Evolutionary conservation across 1,140 invertebrate species (phyloP).

Genomic region (Lepidurus couesii): DNA sequence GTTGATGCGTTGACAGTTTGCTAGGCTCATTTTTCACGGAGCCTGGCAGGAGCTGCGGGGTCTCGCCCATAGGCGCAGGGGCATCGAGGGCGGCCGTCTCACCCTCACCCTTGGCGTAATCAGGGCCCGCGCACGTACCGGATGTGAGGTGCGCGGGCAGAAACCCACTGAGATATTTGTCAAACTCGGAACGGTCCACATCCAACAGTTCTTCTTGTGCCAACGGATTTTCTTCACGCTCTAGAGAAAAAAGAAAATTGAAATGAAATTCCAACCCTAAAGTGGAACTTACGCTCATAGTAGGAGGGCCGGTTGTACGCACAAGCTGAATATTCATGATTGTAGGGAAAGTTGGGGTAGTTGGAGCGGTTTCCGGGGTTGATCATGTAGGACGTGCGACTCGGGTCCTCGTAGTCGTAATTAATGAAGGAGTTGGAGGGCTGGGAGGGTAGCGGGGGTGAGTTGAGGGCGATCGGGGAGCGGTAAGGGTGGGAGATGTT

Average conservation of each 20-base stretch:
- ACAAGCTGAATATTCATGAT: constrained; percentile 31
- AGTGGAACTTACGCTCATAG: constrained; percentile 30
- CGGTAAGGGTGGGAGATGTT: constrained; percentile 34
- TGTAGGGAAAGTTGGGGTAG: constrained; percentile 24
- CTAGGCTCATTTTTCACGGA: constrained; percentile 25
- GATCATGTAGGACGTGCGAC: constrained; percentile 27
- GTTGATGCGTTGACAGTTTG: not conserved
- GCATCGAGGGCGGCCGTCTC: not conserved
- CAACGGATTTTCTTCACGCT: constrained; percentile 34
- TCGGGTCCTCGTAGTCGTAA: constrained; percentile 3
- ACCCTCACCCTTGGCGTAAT: not conserved
- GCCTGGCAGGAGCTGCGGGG: not conserved
- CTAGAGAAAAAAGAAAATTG: not conserved
- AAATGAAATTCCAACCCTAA: not conserved
- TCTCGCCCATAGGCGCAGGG: not conserved
- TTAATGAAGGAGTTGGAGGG: constrained; percentile 7
- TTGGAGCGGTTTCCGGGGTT: constrained; percentile 24
- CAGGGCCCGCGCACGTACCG: not conserved
- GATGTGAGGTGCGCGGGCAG: not conserved
- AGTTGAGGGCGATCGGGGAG: constrained; percentile 27
- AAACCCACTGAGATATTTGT: constrained; percentile 54
- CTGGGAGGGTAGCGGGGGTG: not conserved
- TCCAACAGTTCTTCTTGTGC: constrained; percentile 37
- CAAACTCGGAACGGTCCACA: constrained; percentile 56
- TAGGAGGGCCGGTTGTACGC: constrained; percentile 10